Base-by-base conservation (phyloP, 2,113 vertebrate species). In the Tyrannus savana region DNA sequence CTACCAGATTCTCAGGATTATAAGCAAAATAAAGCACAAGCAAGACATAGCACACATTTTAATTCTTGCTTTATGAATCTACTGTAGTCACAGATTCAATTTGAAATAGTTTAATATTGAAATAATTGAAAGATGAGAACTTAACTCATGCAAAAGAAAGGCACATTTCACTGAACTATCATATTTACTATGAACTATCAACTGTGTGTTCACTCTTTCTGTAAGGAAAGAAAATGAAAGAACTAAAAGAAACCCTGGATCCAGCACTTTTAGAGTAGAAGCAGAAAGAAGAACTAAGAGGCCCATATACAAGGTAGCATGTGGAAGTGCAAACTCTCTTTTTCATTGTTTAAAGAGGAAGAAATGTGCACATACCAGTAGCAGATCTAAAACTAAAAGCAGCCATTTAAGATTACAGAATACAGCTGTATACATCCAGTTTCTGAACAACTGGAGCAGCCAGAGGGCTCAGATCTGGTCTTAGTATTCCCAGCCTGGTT, bases 241-340 rank as follows among this genome's bases (percentile, higher is more conserved):
- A 81, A 75, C 78, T 46, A n/a, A 60, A 84, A 62, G 37, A 60
- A 52, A 55, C 9, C 23, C 46, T 60, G 27, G 15, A 59, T 31
- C 22, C 21, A 42, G 24, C 0, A 2, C 17, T 75, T 56, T 33
- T 10, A 30, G 19, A 89, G 63, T 3, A 67, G 28, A 52, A 71
- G 39, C 2, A 63, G 50, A 33, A 82, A 69, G 31, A 88, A 75
- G 25, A 77, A 79, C 28, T 53, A 49, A 62, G 19, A 12, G 19
- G 24, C 3, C 5, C 14, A 47, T 10, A 46, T 1, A 39, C 0
- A 1, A 75, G 33, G 5, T 28, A 24, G 10, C 23, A 22, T 8
- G 62, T 12, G 28, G 69, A 84, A 90, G 86, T 21, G 14, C 11
- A 69, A 91, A 47, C 15, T 1, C 25, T 53, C 37, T 44, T 69